Conservation (phyloP, 2,797 vertebrate species). For the Spinus olivaceus region DNA sequence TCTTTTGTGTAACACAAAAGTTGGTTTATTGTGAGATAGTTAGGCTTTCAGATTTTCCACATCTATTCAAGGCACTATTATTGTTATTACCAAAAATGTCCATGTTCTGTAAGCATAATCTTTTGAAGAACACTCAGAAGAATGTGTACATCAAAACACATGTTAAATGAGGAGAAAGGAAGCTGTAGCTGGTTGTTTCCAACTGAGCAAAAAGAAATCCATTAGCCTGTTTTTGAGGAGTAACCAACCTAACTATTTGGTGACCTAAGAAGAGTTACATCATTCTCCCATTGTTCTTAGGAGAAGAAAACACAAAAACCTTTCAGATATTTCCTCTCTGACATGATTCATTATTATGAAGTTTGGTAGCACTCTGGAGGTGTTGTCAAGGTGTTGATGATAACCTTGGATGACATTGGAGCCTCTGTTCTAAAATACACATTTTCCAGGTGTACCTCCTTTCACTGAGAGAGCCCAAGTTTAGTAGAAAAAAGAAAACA, state of each 20-base stretch:
- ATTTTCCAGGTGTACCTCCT: neutral
- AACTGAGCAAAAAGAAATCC: neutral
- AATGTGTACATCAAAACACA: neutral
- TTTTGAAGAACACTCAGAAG: neutral
- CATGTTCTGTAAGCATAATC: neutral
- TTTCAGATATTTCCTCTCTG: neutral
- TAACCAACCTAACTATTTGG: neutral
- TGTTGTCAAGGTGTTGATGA: neutral
- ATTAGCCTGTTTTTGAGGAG: neutral
- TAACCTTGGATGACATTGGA: neutral
- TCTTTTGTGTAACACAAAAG: neutral
- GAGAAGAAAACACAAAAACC: neutral
- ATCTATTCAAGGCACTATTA: neutral
- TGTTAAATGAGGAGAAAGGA: neutral
- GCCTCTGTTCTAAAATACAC: neutral
- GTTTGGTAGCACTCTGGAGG: neutral
- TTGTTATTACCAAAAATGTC: neutral
- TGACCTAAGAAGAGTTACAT: neutral
- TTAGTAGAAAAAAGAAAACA: neutral
- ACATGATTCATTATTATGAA: neutral
- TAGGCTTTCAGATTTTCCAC: neutral
- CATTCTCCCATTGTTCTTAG: neutral
- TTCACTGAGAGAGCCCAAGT: neutral
- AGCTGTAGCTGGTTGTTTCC: neutral
- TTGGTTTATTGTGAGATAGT: neutral